Conservation (phyloP, 2,113 vertebrate species). For the Tragelaphus imberbis region DNA sequence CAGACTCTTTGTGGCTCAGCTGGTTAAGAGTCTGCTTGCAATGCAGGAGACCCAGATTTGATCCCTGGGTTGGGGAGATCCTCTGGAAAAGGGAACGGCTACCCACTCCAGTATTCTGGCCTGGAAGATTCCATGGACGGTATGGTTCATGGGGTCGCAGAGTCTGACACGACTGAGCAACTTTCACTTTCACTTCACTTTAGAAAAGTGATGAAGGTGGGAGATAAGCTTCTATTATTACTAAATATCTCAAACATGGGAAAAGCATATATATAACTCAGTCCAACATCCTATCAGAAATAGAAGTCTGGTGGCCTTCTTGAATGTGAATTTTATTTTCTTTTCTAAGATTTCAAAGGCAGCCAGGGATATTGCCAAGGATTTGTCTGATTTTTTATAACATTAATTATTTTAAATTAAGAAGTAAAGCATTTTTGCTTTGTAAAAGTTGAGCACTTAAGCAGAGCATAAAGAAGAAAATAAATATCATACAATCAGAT, state of each 20-base stretch:
- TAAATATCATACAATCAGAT: background rate
- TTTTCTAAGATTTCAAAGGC: background rate
- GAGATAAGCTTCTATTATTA: background rate
- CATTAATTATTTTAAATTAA: background rate
- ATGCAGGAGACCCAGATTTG: background rate
- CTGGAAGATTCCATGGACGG: background rate
- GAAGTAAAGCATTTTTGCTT: background rate
- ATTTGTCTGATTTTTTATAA: background rate
- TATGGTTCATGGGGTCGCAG: fast-evolving
- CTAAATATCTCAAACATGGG: background rate
- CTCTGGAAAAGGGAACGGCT: background rate
- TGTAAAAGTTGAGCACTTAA: background rate
- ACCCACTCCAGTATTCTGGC: background rate
- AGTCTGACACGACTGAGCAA: background rate
- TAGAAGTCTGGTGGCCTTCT: background rate
- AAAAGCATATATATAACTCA: background rate
- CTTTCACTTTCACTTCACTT: background rate
- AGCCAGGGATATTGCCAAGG: background rate
- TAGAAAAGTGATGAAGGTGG: background rate
- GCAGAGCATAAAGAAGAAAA: slow-evolving; percentile 12
- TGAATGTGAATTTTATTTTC: background rate
- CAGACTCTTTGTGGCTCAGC: background rate
- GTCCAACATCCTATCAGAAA: background rate
- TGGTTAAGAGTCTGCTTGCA: background rate
- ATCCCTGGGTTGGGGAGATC: background rate